Percentiles rank a stretch among this genome's conserved stretches.
Evolutionary conservation across 2,113 vertebrate species (phyloP).

Genomic region (Glaucidium brasilianum): DNA sequence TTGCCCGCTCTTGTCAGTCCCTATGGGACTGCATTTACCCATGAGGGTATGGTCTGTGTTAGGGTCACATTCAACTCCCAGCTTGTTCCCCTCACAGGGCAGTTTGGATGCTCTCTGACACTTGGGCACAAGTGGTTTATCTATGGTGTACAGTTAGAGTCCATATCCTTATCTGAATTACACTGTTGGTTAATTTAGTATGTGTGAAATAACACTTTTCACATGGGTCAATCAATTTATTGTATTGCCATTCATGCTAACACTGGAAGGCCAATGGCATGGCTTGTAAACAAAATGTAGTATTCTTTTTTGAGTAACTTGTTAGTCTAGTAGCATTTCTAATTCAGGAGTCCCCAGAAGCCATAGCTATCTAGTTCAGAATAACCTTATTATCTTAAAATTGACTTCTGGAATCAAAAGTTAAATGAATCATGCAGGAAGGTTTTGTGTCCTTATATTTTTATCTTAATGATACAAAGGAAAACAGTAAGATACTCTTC

Average conservation of each 20-base stretch:
- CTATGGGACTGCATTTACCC: neutral
- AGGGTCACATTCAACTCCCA: neutral
- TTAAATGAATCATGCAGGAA: neutral
- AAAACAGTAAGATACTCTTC: neutral
- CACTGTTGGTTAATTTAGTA: neutral
- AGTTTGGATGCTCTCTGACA: neutral
- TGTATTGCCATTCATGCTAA: neutral
- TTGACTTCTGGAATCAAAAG: neutral
- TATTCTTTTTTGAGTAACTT: neutral
- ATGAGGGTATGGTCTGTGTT: accelerated
- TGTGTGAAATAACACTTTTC: neutral
- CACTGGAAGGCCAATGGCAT: neutral
- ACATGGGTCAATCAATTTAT: neutral
- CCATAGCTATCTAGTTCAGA: neutral
- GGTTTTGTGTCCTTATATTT: neutral
- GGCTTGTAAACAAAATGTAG: neutral
- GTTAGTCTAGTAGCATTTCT: neutral
- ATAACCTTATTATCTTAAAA: neutral
- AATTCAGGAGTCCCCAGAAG: neutral
- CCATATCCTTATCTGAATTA: neutral
- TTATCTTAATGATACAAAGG: neutral
- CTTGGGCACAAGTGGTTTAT: neutral
- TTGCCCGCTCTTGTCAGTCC: neutral
- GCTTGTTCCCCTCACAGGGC: neutral
- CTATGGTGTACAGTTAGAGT: neutral